Conservation (phyloP, 2,113 vertebrate species). For the Hystrix brachyura region DNA sequence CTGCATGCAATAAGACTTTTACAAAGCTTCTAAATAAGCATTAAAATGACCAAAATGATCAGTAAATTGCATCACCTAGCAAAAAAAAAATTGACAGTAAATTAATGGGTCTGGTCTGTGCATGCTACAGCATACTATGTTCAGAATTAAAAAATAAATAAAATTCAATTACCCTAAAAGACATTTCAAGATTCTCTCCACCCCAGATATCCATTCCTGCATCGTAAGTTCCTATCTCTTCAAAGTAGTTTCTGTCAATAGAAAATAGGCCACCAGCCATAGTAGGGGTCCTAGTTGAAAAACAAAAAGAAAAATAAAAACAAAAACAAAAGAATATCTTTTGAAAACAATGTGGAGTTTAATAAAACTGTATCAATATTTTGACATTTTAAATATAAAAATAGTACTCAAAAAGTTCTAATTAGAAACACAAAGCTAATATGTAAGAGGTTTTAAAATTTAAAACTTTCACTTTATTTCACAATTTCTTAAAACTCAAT, state of each 20-base stretch:
- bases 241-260: conserved; percentile 98
- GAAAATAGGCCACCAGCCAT: conserved; percentile 99
- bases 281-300: conserved; percentile 96
- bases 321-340: conserved; percentile 85
- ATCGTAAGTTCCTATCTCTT: conserved; percentile 99
- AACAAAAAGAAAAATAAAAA: conserved; percentile 85
- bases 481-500: conserved; percentile 61
- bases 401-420: conserved; percentile 66
- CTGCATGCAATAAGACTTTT: conserved; percentile 70
- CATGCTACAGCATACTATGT: conserved; percentile 74
- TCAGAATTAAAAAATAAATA: conserved; percentile 84
- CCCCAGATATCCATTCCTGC: conserved; percentile 99
- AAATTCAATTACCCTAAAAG: conserved; percentile 96
- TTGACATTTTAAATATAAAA: conserved; percentile 73
- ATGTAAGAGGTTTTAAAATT: not conserved
- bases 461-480: conserved; percentile 62
- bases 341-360: conserved; percentile 86
- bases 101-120: not conserved
- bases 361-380: conserved; percentile 83
- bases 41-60: conserved; percentile 33
- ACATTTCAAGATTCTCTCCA: conserved; percentile 99
- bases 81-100: conserved; percentile 63
- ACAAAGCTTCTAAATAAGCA: not conserved
- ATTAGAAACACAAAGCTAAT: not conserved
- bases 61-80: conserved; percentile 59